Base-by-base conservation (phyloP, 35 echinoderm and acorn worm genomes). In the Apostichopus parvimensis region DNA sequence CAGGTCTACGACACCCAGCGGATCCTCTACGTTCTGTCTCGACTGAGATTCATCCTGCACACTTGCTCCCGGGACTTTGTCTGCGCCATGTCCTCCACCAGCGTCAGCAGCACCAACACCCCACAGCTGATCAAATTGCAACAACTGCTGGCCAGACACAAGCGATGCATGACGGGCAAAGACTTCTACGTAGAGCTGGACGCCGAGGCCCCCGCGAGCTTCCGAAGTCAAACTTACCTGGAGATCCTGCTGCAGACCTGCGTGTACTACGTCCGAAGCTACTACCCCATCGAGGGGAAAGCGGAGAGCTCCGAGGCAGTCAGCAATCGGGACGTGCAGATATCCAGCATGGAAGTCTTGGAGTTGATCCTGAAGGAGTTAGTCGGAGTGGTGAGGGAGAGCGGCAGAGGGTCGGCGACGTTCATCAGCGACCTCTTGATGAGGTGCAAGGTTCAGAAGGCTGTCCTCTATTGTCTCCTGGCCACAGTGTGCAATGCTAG, bases 101-200 rank as follows among this genome's bases (percentile, higher is more conserved):
- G 93, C 83, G 92, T 99, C 84, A 99, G 97, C 73, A 99, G 97
- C 90, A 96, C 95, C 78, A 95, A 99, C 92, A 99, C 97, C 6
- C 95, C 97, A 13, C 97, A 99, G 89, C 92, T 99, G 23, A 95
- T 95, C 60, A 96, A 94, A 76, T 87, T 99, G 1, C 97, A 99
- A 82, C 95, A 99, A 62, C 92, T 99, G 6, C 92, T 99, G 0
- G 97, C 97, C 7, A 94, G 97, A 28, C 97, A 99, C 76, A 95
- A 94, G 65, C 89, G 95, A 17, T 96, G 94, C 83, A 99, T 99
- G 73, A 93, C 93, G 2, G 97, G 97, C 13, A 86, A 82, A 70
- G 95, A 95, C 77, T 99, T 99, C 87, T 99, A 96, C 84, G 81
- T 80, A 15, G 95, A 96, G 76, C 83, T 99, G 28, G 93, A 96